Percentiles rank a stretch among this genome's conserved stretches.
These are phyloP conservation scores for Martes martes DNA, from an alignment of 2,113 vertebrate species.

Conservation along the genomic window DNA sequence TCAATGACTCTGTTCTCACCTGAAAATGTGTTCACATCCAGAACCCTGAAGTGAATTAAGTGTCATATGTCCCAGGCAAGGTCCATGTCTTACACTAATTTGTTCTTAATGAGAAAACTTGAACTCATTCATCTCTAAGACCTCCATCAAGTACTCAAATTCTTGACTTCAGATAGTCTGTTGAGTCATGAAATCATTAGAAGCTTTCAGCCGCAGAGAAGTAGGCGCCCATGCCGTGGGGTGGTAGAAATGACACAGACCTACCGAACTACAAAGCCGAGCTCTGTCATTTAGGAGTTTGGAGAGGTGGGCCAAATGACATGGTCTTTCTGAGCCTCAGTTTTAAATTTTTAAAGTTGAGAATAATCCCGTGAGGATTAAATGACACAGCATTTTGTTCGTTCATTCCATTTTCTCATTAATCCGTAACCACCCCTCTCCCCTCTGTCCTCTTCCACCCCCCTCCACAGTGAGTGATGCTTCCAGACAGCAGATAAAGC, in stretches of 20 bases:
- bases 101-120: conserved; percentile 6
- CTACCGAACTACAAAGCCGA: not conserved
- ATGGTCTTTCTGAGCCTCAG: not conserved
- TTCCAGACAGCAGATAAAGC: not conserved
- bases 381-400: not conserved
- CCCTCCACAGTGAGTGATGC: not conserved
- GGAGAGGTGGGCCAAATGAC: not conserved
- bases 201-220: not conserved
- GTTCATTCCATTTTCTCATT: not conserved
- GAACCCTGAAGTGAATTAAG: not conserved
- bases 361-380: not conserved
- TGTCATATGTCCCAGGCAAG: not conserved
- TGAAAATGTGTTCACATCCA: not conserved
- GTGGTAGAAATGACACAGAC: not conserved
- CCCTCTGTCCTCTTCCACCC: no score
- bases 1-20: not conserved
- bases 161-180: not conserved
- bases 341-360: not conserved
- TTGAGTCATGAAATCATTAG: not conserved
- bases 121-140: not conserved
- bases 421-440: not conserved
- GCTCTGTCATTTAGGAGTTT: not conserved
- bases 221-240: no score
- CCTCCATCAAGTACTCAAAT: not conserved
- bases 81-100: not conserved